These are phyloP conservation scores for Ferrisia virgata DNA, from an alignment of 2,888 invertebrate genomes.

Conservation along the genomic window DNA sequence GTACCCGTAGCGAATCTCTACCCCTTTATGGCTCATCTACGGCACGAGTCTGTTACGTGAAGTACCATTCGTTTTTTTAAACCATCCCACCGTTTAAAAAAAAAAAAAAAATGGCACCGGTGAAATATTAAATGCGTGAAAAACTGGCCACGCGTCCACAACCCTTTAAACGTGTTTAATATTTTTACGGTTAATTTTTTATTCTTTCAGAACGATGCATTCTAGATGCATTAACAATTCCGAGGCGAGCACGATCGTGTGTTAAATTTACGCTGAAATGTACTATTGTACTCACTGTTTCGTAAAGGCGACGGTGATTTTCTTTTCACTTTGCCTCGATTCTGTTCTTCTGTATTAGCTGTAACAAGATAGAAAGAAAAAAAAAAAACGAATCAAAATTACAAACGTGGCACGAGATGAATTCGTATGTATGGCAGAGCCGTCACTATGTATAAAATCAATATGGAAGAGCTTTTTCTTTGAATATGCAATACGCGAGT, in stretches of 20 bases:
- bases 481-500: slow-evolving; percentile 27
- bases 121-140: background rate
- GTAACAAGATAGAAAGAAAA: background rate
- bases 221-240: too few species aligned
- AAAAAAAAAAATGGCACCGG: background rate
- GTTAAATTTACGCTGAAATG: background rate
- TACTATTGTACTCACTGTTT: slow-evolving; percentile 15
- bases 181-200: slow-evolving; percentile 4
- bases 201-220: background rate
- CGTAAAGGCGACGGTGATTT: slow-evolving; percentile 35
- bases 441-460: background rate
- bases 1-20: slow-evolving; percentile 6
- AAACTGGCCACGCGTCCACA: background rate
- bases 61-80: slow-evolving; percentile 16
- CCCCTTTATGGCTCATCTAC: slow-evolving; percentile 25
- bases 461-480: slow-evolving; percentile 8
- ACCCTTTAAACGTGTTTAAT: background rate
- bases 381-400: background rate
- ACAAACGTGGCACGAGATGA: background rate
- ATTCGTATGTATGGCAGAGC: background rate
- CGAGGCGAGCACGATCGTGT: background rate
- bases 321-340: slow-evolving; percentile 34
- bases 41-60: background rate
- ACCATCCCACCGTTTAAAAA: background rate
- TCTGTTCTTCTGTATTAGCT: slow-evolving; percentile 33